These are phyloP conservation scores for Trissolcus basalis DNA, from an alignment of 1,140 invertebrate genomes.

Conservation along the genomic window DNA sequence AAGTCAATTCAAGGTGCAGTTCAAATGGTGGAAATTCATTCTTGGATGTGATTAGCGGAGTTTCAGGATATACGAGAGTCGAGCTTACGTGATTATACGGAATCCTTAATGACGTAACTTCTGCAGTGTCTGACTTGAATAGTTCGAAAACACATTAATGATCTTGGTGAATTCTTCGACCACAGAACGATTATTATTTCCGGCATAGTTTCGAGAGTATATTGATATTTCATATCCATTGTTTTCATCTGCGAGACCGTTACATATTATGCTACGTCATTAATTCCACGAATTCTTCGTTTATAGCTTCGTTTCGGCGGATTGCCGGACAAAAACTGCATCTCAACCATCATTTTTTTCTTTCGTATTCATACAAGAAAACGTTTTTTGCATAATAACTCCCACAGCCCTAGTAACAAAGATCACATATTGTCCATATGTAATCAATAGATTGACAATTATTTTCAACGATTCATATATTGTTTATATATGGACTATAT, in stretches of 20 bases:
- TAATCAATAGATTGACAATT: too few species aligned
- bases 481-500: too few species aligned
- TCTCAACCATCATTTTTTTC: too few species aligned
- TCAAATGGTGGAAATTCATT: slow-evolving; percentile 58
- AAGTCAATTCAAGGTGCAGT: slow-evolving; percentile 53
- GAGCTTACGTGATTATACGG: slow-evolving; percentile 60
- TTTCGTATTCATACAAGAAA: too few species aligned
- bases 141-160: slow-evolving; percentile 63
- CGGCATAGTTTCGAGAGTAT: slow-evolving; percentile 56
- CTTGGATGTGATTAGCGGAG: slow-evolving; percentile 58
- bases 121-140: slow-evolving; percentile 62
- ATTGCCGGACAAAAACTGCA: too few species aligned
- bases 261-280: slow-evolving; percentile 27
- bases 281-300: slow-evolving; percentile 24
- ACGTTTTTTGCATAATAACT: too few species aligned
- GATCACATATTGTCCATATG: too few species aligned
- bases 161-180: slow-evolving; percentile 61
- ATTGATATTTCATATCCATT: slow-evolving; percentile 60
- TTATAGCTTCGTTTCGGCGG: slow-evolving; percentile 1
- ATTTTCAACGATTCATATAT: too few species aligned
- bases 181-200: slow-evolving; percentile 61
- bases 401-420: too few species aligned
- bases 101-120: slow-evolving; percentile 63
- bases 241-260: slow-evolving; percentile 45
- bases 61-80: slow-evolving; percentile 60